A percentile compares a stretch with the other conserved stretches of the same genome.
These are phyloP conservation scores for Arge pagana DNA, from an alignment of 2,888 invertebrate species.

Conservation along the genomic window DNA sequence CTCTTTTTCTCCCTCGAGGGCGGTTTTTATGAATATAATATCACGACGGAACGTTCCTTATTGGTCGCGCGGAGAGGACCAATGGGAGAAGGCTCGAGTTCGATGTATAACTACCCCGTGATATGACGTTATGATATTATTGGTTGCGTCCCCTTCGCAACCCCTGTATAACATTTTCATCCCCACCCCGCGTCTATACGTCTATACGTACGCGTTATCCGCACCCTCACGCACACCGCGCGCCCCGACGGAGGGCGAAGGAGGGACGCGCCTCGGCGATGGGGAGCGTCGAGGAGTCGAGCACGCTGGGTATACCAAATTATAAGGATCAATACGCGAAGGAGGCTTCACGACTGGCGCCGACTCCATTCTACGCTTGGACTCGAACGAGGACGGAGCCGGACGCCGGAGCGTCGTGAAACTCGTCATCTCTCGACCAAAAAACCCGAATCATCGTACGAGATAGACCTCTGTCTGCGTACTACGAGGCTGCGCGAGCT, in stretches of 20 bases:
- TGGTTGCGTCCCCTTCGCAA: slow-evolving; percentile 51
- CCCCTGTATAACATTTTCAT: slow-evolving; percentile 37
- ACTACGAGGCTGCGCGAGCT: too few species aligned
- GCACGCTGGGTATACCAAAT: too few species aligned
- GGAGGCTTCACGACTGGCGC: slow-evolving; percentile 54
- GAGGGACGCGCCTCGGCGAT: too few species aligned
- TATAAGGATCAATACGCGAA: slow-evolving; percentile 59
- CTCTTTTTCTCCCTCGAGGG: slow-evolving; percentile 21
- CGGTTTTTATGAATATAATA: slow-evolving; percentile 37
- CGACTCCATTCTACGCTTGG: slow-evolving; percentile 51
- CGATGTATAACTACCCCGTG: slow-evolving; percentile 51
- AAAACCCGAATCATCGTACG: too few species aligned
- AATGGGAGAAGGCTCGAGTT: slow-evolving; percentile 52
- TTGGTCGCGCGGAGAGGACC: slow-evolving; percentile 48
- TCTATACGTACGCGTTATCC: neutral
- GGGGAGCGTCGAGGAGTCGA: too few species aligned
- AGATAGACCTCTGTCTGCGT: too few species aligned
- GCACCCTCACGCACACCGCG: slow-evolving; percentile 35
- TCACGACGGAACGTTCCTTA: slow-evolving; percentile 30
- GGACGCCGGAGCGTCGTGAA: too few species aligned
- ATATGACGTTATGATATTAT: slow-evolving; percentile 59
- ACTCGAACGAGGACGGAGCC: slow-evolving; percentile 48
- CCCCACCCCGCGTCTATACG: slow-evolving; percentile 31
- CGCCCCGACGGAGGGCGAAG: too few species aligned
- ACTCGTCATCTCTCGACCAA: too few species aligned